phyloP scores from a whole-genome alignment of 2,888 invertebrate genomes.

The Dione juno region DNA sequence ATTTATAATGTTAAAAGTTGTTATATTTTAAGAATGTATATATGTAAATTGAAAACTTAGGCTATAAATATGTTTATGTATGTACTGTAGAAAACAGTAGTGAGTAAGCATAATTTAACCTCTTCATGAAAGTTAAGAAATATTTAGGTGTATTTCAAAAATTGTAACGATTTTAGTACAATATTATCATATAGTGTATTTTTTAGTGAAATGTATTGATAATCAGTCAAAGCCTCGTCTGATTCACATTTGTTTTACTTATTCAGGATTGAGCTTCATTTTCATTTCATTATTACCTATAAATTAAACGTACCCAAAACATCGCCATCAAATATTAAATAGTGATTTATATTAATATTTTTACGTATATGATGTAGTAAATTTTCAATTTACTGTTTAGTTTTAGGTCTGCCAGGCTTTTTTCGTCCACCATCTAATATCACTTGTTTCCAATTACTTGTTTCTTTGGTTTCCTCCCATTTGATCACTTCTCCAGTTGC shows the following conservation, averaged over 20 bases:
- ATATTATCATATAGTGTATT: no score
- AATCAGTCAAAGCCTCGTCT: no score
- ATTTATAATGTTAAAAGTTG: background rate
- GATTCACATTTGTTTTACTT: no score
- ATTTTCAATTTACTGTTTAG: background rate
- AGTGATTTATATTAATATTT: no score
- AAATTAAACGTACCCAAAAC: no score
- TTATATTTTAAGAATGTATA: no score
- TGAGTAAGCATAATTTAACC: background rate
- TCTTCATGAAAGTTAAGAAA: background rate
- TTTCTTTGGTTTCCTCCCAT: conserved; percentile 3
- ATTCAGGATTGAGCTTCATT: no score
- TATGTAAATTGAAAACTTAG: background rate
- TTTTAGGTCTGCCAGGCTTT: conserved; percentile 3
- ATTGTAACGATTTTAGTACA: background rate
- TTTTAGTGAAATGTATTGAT: no score
- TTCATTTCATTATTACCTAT: no score
- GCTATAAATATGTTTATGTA: background rate
- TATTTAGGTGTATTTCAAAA: background rate
- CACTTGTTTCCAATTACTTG: background rate
- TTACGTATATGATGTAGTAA: no score
- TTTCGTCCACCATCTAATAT: background rate
- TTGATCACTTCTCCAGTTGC: background rate
- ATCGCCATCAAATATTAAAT: no score
- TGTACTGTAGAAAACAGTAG: background rate